Evolutionary conservation across 2,797 vertebrate species (phyloP), one percentile per base, ranked within the genome.

Genomic region (Dromococcyx pavoninus): DNA sequence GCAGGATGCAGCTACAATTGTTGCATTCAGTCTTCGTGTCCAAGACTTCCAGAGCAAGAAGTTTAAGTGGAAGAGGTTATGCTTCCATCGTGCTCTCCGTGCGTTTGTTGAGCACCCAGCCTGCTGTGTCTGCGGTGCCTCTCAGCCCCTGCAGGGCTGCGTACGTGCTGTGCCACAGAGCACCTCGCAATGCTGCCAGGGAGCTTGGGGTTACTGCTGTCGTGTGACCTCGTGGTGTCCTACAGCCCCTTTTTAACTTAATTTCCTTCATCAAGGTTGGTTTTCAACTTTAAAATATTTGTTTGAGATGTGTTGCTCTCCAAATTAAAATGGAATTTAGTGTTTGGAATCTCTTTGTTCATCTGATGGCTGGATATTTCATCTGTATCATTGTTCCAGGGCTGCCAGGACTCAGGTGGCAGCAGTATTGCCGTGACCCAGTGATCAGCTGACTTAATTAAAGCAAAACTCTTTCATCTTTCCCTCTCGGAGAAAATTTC

Each of bases 401-500:
- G 15, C 69, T 80, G 33, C 33, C 46, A n/a, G 58, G 85, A 62
- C 66, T 88, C 85, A 51, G 72, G 53, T 86, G 78, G 66, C 57
- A 65, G 2, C 54, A 43, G 44, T 30, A 27, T 17, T 69, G 44
- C 61, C 57, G 46, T 54, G 60, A 76, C 51, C 23, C 43, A 27
- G 50, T 58, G 67, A 80, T 93, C 56, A 91, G 58, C 69, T 89
- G 54, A 5, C 35, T 89, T 82, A 57, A 64, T 86, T 79, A 86
- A 46, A 86, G 44, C 28, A 10, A 43, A 72, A 8, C 41, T 46
- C 25, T 37, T 51, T 28, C 37, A 27, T 76, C 74, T 65, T 60
- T 33, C 44, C 73, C 16, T 91, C 51, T 60, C 60, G 58, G 71
- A 80, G 54, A 48, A 64, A 21, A 67, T 67, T 65, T 73, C 65